phyloP scores from a whole-genome alignment of 2,888 invertebrate genomes.

The Cinara cedri region DNA sequence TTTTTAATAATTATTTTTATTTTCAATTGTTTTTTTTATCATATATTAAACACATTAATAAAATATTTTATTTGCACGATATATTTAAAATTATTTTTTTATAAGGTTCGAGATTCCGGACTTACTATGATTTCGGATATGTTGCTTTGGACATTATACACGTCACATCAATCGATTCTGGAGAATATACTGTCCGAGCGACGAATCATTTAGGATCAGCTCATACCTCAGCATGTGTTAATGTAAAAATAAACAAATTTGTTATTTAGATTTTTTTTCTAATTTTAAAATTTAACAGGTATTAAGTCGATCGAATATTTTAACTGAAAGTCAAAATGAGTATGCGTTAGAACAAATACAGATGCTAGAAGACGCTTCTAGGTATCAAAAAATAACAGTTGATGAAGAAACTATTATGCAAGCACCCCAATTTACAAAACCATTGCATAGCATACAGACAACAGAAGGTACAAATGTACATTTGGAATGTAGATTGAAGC shows the following conservation, averaged over 20 bases:
- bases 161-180: conserved; percentile 90
- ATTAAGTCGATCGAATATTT: conserved; percentile 79
- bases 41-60: background rate
- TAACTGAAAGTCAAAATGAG: conserved; percentile 90
- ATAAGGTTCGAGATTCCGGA: conserved; percentile 80
- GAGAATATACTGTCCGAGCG: conserved; percentile 92
- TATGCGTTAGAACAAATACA: conserved; percentile 91
- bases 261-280: background rate
- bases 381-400: conserved; percentile 73
- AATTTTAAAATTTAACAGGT: conserved; percentile 62
- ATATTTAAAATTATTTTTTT: conserved; percentile 30
- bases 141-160: conserved; percentile 95
- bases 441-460: conserved; percentile 87
- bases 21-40: background rate
- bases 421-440: conserved; percentile 85
- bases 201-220: conserved; percentile 92
- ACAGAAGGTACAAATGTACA: conserved; percentile 91
- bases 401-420: conserved; percentile 85
- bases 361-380: conserved; percentile 80
- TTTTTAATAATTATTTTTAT: background rate
- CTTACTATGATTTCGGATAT: conserved; percentile 96
- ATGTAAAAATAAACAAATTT: conserved; percentile 64
- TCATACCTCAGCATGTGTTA: conserved; percentile 87
- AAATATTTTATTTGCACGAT: background rate
- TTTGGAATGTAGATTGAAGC: conserved; percentile 87